phyloP scores from a whole-genome alignment of 2,888 invertebrate genomes.

The Tachystola acroxantha region DNA sequence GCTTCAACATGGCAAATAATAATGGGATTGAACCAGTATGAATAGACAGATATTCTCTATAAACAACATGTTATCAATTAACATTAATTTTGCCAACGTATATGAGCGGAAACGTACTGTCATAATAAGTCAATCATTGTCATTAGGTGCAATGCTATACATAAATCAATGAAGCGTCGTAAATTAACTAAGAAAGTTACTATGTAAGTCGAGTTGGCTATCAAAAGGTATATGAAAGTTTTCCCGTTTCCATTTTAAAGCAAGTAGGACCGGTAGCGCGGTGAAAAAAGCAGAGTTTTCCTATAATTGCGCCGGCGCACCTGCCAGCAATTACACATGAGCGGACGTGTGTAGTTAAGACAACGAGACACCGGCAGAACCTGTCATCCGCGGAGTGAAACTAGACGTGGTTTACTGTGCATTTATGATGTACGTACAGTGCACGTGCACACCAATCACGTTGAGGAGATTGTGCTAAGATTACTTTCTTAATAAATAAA shows the following conservation, averaged over 20 bases:
- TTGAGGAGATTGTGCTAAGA: neutral
- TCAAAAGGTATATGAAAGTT: slow-evolving; percentile 10
- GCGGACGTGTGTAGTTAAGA: slow-evolving; percentile 44
- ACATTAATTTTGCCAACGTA: neutral
- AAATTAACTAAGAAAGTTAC: neutral
- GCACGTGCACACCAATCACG: neutral
- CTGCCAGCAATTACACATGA: slow-evolving; percentile 50
- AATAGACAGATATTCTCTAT: slow-evolving; percentile 1
- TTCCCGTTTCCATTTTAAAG: slow-evolving; percentile 18
- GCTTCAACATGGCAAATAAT: neutral
- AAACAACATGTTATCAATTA: neutral
- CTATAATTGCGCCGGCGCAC: slow-evolving; percentile 44
- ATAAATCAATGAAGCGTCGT: neutral
- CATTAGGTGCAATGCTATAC: neutral
- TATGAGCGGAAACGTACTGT: slow-evolving; percentile 1
- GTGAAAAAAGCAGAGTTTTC: slow-evolving; percentile 30
- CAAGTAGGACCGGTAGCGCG: slow-evolving; percentile 17
- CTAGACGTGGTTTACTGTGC: slow-evolving; percentile 32
- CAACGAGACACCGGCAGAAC: slow-evolving; percentile 38
- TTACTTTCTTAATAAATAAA: neutral
- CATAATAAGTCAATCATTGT: slow-evolving; percentile 1
- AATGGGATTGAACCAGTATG: neutral
- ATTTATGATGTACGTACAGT: neutral
- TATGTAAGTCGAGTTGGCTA: neutral
- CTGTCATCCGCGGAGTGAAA: slow-evolving; percentile 45